phyloP scores from a whole-genome alignment of 2,888 invertebrate genomes.

The Tyria jacobaeae region DNA sequence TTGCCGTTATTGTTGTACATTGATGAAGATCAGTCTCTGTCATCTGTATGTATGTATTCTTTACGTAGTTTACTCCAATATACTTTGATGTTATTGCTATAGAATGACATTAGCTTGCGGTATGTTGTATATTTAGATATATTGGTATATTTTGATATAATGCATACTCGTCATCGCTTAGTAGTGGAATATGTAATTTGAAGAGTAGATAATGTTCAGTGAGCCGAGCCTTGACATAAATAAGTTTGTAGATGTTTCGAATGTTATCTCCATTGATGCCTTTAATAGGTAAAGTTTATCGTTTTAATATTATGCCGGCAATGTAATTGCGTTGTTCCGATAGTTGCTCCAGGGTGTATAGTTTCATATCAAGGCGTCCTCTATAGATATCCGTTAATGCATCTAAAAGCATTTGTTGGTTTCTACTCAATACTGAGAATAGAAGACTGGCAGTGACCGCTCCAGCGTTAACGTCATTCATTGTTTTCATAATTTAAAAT shows the following conservation, averaged over 20 bases:
- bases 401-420: conserved; percentile 7
- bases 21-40: conserved; percentile 5
- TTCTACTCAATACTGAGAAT: conserved; percentile 1
- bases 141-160: conserved; percentile 10
- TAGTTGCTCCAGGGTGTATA: conserved; percentile 5
- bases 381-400: conserved; percentile 8
- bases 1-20: neutral
- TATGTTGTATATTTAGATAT: neutral
- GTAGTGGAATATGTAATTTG: conserved; percentile 8
- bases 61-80: conserved; percentile 11
- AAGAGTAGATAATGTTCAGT: conserved; percentile 2
- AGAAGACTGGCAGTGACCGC: neutral
- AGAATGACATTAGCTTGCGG: neutral
- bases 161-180: conserved; percentile 6
- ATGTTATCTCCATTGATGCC: neutral
- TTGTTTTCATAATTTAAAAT: neutral
- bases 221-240: conserved; percentile 7
- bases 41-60: conserved; percentile 12
- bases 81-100: conserved; percentile 1
- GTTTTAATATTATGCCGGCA: conserved; percentile 1
- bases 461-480: conserved; percentile 1
- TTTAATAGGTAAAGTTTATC: neutral
- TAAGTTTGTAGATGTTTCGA: conserved; percentile 6
- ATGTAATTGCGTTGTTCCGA: conserved; percentile 4
- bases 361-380: conserved; percentile 5